Base-by-base conservation (phyloP, 2,888 invertebrate genomes). In the Platypus cylindrus region DNA sequence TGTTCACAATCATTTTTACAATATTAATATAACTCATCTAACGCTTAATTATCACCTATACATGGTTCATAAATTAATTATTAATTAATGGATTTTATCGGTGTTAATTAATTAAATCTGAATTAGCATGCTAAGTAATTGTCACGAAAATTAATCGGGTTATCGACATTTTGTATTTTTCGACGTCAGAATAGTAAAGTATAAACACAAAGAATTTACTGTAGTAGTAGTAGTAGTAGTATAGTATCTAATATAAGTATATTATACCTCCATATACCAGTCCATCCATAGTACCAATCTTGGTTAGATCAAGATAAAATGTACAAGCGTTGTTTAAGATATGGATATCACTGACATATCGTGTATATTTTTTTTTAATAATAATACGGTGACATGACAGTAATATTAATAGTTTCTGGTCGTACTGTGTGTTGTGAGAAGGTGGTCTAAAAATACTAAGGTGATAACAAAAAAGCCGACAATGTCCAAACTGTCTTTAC, bases 401-500 rank as follows among this genome's bases (percentile, higher is more conserved):
- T 44, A 51, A 51, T 49, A 53, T 53, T 52, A 51, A 53, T 53
- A 49, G 51, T 50, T 44, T 44, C 41, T 43, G 43, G 44, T 46
- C 41, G 47, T 46, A 44, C 42, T 44, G 43, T 44, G 45, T 51
- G 51, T 51, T 45, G 44, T 43, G 48, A 49, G 48, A 50, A 54
- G 60, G 59, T 60, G 59, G 60, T 60, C 59, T 49, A 50, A 30
- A 17, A 30, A 18, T 17, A 17, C 17, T 30, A 17, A 17, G 34
- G 50, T 39, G 48, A 47, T 49, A 40, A 48, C 45, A 51, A 40
- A 46, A 53, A 49, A 49, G 48, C 54, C 53, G 55, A 53, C 55
- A 44, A 38, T 43, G 39, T 44, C 45, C 48, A 43, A 46, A 45
- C 46, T 60, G 59, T 60, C 60, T 52, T 54, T 58, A 59, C 56